Conservation (phyloP, 2,888 invertebrate genomes). For the Xiphydria camelus region DNA sequence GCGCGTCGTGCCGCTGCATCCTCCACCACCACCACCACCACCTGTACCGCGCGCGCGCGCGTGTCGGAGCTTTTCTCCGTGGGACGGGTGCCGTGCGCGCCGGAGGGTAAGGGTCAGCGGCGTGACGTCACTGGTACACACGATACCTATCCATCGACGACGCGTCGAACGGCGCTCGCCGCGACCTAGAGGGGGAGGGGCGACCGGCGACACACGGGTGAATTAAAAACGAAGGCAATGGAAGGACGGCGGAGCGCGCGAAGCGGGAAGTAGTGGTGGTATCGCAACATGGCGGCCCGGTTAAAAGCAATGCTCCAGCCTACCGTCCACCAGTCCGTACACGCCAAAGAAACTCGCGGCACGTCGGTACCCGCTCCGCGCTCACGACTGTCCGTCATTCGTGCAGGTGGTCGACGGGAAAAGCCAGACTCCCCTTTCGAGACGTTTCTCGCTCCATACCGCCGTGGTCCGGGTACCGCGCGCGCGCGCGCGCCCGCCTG, state of each 20-base stretch:
- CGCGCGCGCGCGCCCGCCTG: too few relatives aligned
- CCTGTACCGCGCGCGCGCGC: not conserved
- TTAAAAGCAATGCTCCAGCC: constrained; percentile 56
- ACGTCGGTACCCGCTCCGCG: constrained; percentile 30
- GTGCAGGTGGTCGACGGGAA: too few relatives aligned
- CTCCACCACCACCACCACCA: too few relatives aligned
- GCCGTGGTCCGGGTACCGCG: too few relatives aligned
- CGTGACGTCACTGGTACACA: not conserved
- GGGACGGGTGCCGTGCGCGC: not conserved
- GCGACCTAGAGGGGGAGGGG: constrained; percentile 20
- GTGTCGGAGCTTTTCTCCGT: too few relatives aligned
- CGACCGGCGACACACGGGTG: constrained; percentile 20
- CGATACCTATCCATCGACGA: too few relatives aligned
- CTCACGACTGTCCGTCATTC: too few relatives aligned
- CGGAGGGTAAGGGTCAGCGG: not conserved
- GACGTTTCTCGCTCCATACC: too few relatives aligned
- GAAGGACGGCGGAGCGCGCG: constrained; percentile 19
- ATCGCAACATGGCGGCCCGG: constrained; percentile 55
- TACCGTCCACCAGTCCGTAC: constrained; percentile 48
- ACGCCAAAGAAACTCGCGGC: constrained; percentile 30
- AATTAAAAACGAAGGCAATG: constrained; percentile 21
- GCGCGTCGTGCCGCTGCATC: too few relatives aligned
- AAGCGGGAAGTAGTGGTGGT: constrained; percentile 39
- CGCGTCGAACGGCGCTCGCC: constrained; percentile 6
- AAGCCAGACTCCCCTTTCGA: too few relatives aligned